Conservation (phyloP, 2,113 vertebrate genomes). For the Actinemys pallida region DNA sequence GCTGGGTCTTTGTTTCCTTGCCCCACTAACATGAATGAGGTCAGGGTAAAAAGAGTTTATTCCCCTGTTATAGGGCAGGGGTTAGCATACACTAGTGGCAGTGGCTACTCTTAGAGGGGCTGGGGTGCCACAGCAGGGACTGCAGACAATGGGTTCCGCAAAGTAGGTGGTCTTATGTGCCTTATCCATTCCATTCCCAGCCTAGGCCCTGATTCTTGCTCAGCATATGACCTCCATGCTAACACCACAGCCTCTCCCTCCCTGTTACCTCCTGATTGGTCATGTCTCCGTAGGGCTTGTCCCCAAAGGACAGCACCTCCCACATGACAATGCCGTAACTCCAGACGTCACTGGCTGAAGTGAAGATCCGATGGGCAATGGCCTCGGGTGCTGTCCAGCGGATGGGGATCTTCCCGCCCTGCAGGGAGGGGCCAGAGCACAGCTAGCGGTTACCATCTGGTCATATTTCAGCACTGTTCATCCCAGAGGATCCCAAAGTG, state of each 20-base stretch:
- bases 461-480: not conserved
- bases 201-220: not conserved
- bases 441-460: not conserved
- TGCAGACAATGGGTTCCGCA: fast-evolving
- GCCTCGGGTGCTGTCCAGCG: slow-evolving; percentile 87
- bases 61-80: not conserved
- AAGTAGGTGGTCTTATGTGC: not conserved
- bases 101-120: not conserved
- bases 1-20: not conserved
- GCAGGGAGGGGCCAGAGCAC: not conserved
- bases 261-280: slow-evolving; percentile 84
- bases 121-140: not conserved
- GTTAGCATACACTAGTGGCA: not conserved
- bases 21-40: not conserved
- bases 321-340: slow-evolving; percentile 87
- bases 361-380: slow-evolving; percentile 83
- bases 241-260: not conserved
- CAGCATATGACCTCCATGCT: not conserved
- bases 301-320: slow-evolving; percentile 86
- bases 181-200: fast-evolving
- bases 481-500: not conserved
- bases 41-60: fast-evolving
- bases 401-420: slow-evolving; percentile 86
- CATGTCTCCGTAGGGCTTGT: slow-evolving; percentile 86
- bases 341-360: slow-evolving; percentile 85